Evolutionary conservation across 2,113 vertebrate genomes (phyloP).

Genomic region (Miniopterus natalensis): DNA sequence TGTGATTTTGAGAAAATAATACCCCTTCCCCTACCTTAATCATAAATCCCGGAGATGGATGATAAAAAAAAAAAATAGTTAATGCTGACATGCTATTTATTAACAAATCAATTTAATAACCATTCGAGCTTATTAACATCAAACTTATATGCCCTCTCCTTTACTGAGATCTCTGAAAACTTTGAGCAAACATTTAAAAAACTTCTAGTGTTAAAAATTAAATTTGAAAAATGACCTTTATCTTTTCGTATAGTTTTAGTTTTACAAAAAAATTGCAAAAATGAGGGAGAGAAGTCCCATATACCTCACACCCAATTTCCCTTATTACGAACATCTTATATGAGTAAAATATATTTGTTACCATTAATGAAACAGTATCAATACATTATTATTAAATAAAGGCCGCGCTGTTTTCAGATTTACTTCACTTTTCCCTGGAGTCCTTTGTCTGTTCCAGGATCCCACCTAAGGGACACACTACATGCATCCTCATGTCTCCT

Average conservation of each 20-base stretch:
- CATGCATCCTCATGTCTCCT: background rate
- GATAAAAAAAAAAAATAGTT: background rate
- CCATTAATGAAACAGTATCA: background rate
- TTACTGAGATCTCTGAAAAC: background rate
- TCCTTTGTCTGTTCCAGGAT: background rate
- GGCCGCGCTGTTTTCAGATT: background rate
- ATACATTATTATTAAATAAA: background rate
- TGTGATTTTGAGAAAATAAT: background rate
- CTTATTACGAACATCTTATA: background rate
- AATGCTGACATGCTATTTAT: background rate
- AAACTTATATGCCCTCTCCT: background rate
- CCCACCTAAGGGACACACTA: background rate
- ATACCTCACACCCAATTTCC: background rate
- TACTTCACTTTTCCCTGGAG: background rate
- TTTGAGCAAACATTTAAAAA: background rate
- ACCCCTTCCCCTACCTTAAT: background rate
- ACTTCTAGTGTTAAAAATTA: background rate
- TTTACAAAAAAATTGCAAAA: background rate
- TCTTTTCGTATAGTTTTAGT: background rate
- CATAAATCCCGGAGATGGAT: background rate
- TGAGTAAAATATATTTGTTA: background rate
- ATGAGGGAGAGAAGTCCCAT: background rate
- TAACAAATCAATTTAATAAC: slow-evolving; percentile 27
- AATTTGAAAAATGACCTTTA: background rate
- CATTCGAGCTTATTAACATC: background rate